Evolutionary conservation across 2,797 vertebrate species (phyloP), one percentile per base, ranked within the genome.

Genomic region (Gymnoscopelus braueri): DNA sequence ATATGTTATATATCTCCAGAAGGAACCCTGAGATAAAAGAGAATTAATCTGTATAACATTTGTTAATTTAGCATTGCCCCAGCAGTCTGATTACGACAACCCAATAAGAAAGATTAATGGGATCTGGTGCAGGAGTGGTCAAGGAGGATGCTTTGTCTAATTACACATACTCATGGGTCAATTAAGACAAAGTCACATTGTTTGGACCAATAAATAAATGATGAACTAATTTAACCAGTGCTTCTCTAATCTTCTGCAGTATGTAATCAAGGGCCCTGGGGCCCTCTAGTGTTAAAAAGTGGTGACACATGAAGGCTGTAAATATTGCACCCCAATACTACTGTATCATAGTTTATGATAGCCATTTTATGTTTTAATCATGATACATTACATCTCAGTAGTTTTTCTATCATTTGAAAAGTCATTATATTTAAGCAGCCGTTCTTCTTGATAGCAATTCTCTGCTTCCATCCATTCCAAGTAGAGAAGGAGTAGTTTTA

Each of bases 261-360:
- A 2, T 24, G 12, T 35, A 23, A 80, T 61, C 55, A 0, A 0
- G 54, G 80, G 69, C 68, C 2, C 26, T 81, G 74, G 69, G 71
- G 83, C 86, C 86, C 69, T 77, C 86, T 85, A 70, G 85, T 74
- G 39, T 63, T 79, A 56, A 69, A 5, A 78, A 4, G 13, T 9
- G 67, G 60, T 50, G 60, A 24, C 47, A 29, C 39, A 24, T 15
- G 44, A 26, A 24, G 15, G 3, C 39, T 49, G 12, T 48, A 14
- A 7, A 44, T 35, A 35, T 35, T 35, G 32, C 5, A 35, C 26
- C 3, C 2, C 26, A 29, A 29, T 29, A 29, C 26, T 29, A 29
- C 26, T 29, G 2, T 29, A 3, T 19, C 19, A 19, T 29, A 29
- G 26, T 29, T 29, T 3, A 29, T 29, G 26, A 29, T 29, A 29